These are phyloP conservation scores for Leuciscus waleckii DNA, from an alignment of 2,797 vertebrate species.

Conservation along the genomic window DNA sequence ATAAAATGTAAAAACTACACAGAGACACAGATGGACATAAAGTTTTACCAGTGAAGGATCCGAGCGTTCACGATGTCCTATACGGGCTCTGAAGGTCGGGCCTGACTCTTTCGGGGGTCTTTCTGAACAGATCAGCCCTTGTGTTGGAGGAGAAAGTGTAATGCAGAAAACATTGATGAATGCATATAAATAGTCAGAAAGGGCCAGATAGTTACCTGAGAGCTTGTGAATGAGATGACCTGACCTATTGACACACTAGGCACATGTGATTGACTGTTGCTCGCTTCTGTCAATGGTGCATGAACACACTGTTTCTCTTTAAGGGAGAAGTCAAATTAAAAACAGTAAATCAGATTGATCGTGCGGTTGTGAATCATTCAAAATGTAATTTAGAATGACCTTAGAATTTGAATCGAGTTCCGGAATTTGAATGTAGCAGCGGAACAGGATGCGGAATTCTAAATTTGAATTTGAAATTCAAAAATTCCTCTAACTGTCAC, in stretches of 20 bases:
- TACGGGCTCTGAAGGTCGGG: conserved; percentile 11
- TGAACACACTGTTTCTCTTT: conserved; percentile 26
- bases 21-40: conserved; percentile 36
- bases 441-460: not conserved
- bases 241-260: conserved; percentile 29
- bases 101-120: not conserved
- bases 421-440: not conserved
- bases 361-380: not conserved
- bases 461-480: conserved; percentile 1
- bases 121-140: conserved; percentile 8
- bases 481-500: not conserved
- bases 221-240: conserved; percentile 22
- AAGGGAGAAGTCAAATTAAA: conserved; percentile 20
- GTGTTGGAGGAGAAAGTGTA: not conserved
- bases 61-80: conserved; percentile 17
- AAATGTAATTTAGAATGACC: not conserved
- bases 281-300: not conserved
- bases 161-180: conserved; percentile 6
- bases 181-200: not conserved
- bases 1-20: conserved; percentile 36
- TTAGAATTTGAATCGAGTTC: not conserved
- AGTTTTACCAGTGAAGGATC: conserved; percentile 30
- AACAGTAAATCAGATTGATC: not conserved
- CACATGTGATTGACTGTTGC: not conserved
- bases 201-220: too few relatives aligned